Evolutionary conservation across 2,797 vertebrate genomes (phyloP).

Genomic region (Dermochelys coriacea): DNA sequence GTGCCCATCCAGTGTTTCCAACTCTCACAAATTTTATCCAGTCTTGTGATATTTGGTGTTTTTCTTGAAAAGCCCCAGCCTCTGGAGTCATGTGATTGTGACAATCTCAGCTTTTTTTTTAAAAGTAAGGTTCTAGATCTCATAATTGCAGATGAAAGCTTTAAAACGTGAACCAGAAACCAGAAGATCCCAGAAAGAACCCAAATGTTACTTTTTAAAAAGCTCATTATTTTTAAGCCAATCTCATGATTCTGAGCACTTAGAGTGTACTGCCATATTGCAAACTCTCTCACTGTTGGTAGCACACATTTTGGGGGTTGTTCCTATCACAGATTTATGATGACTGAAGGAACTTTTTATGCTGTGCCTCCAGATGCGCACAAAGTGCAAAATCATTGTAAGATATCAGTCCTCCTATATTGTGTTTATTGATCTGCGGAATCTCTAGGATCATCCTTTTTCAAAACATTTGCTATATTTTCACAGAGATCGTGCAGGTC

Average conservation of each 20-base stretch:
- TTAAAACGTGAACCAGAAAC: neutral
- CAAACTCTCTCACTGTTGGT: neutral
- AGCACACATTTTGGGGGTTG: neutral
- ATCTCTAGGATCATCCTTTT: neutral
- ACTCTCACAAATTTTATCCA: neutral
- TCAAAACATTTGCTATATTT: neutral
- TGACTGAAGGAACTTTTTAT: neutral
- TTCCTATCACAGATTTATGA: neutral
- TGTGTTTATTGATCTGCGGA: neutral
- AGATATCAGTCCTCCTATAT: neutral
- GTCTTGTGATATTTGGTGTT: neutral
- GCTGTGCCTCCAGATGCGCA: neutral
- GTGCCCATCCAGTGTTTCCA: neutral
- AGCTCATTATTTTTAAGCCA: neutral
- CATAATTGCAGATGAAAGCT: neutral
- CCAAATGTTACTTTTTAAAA: rapidly evolving
- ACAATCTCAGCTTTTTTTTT: neutral
- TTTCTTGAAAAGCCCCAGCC: neutral
- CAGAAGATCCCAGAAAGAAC: neutral
- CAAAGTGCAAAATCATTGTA: neutral
- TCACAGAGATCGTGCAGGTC: neutral
- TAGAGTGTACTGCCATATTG: neutral
- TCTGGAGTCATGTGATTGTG: neutral
- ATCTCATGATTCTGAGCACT: neutral
- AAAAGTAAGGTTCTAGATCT: neutral